Percentiles rank a stretch among this genome's conserved stretches.
These are phyloP conservation scores for Oryzias sinensis DNA, from an alignment of 2,797 vertebrate genomes.

Conservation along the genomic window DNA sequence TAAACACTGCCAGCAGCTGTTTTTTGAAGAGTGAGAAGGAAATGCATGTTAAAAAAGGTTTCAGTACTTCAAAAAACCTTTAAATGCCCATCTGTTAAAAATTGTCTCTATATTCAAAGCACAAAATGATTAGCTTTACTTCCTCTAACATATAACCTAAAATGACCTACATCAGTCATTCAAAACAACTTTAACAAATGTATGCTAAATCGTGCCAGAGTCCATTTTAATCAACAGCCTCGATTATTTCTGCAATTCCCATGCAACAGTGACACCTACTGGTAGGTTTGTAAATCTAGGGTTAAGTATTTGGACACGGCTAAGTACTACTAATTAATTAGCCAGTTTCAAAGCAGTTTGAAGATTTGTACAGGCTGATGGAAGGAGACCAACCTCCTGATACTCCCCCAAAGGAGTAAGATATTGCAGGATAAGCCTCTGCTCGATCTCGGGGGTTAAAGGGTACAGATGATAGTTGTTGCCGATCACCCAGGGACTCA, in stretches of 20 bases:
- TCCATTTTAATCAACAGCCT: background rate
- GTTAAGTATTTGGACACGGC: too few species aligned
- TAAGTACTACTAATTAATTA: background rate
- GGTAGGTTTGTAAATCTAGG: conserved; percentile 21
- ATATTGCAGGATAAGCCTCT: conserved; percentile 96
- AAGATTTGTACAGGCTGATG: background rate
- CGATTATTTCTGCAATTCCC: background rate
- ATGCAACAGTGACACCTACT: conserved; percentile 62
- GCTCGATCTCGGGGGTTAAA: conserved; percentile 93
- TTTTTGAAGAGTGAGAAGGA: conserved; percentile 15
- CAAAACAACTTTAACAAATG: background rate
- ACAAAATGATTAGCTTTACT: background rate
- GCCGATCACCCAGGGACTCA: conserved; percentile 98
- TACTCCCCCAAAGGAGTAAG: conserved; percentile 97
- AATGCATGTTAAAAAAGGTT: background rate
- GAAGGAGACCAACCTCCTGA: conserved; percentile 87
- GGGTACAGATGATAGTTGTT: conserved; percentile 96
- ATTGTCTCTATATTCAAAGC: background rate
- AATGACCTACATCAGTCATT: background rate
- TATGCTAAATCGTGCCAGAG: background rate
- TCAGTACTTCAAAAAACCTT: conserved; percentile 1
- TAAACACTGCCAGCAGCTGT: conserved; percentile 95
- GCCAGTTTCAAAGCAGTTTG: background rate
- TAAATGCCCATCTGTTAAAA: background rate
- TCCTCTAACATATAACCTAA: background rate